A percentile compares a stretch with the other conserved stretches of the same genome.
phyloP scores from a whole-genome alignment of 2,888 invertebrate genomes.

The Pheosia tremula region DNA sequence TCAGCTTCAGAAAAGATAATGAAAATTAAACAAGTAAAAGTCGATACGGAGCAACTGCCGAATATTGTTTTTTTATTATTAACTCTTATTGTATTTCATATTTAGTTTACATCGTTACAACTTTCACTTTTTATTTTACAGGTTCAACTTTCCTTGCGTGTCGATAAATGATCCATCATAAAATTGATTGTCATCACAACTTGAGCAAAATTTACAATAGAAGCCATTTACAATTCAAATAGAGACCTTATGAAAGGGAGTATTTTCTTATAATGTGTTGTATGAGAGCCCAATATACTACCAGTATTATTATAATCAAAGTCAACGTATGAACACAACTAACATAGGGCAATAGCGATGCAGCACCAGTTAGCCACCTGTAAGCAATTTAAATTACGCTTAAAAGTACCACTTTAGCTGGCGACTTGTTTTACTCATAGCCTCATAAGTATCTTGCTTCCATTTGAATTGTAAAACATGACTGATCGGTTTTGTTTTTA shows the following conservation, averaged over 20 bases:
- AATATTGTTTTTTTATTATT: background rate
- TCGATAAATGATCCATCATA: constrained; percentile 29
- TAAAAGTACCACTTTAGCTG: constrained; percentile 38
- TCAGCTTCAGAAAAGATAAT: background rate
- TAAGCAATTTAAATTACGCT: constrained; percentile 41
- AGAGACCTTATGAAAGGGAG: background rate
- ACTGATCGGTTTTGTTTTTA: too few species aligned
- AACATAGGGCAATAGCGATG: constrained; percentile 54
- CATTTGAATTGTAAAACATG: constrained; percentile 24
- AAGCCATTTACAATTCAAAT: constrained; percentile 21
- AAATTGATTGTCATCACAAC: constrained; percentile 40
- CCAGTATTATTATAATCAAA: constrained; percentile 19
- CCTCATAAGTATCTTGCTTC: constrained; percentile 12
- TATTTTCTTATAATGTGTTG: background rate
- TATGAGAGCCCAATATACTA: background rate
- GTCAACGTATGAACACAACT: constrained; percentile 38
- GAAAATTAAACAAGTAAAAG: background rate
- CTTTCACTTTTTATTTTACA: constrained; percentile 41
- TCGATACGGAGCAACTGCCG: background rate
- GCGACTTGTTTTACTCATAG: constrained; percentile 22
- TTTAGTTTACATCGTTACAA: constrained; percentile 15
- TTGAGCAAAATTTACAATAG: constrained; percentile 28
- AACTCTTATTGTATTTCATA: constrained; percentile 13
- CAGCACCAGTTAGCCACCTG: constrained; percentile 45
- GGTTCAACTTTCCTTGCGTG: constrained; percentile 33